A percentile compares a stretch with the other conserved stretches of the same genome.
Evolutionary conservation across 2,797 vertebrate species (phyloP).

Genomic region (Lepilemur ruficaudatus): DNA sequence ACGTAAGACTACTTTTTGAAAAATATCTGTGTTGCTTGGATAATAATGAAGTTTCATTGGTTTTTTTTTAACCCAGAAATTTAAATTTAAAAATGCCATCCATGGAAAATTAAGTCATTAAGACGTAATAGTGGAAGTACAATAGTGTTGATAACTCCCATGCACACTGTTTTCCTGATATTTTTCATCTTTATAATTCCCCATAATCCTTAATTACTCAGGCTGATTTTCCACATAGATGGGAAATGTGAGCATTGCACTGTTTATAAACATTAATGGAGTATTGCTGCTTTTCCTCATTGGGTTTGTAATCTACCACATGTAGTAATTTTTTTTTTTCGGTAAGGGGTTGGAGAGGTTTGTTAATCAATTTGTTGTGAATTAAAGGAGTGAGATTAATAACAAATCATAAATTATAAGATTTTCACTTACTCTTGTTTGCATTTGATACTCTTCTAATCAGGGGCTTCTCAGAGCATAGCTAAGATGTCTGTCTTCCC

Average conservation of each 20-base stretch:
- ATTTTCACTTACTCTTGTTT: constrained; percentile 29
- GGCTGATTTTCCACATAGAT: constrained; percentile 49
- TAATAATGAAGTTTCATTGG: neutral
- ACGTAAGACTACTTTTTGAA: constrained; percentile 74
- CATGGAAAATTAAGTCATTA: constrained; percentile 63
- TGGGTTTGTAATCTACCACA: constrained; percentile 34
- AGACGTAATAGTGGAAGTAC: constrained; percentile 33
- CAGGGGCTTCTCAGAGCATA: neutral
- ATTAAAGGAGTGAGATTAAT: constrained; percentile 58
- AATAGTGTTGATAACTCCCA: constrained; percentile 44
- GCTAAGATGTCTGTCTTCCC: neutral
- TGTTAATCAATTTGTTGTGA: constrained; percentile 56
- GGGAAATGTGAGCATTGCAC: constrained; percentile 33
- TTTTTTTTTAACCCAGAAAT: constrained; percentile 26
- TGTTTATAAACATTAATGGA: constrained; percentile 70
- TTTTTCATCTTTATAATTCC: constrained; percentile 65
- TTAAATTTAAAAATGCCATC: constrained; percentile 45
- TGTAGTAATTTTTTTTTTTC: constrained; percentile 30
- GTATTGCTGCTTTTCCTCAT: constrained; percentile 47
- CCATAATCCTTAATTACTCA: constrained; percentile 55
- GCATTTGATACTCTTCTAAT: neutral
- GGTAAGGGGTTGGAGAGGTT: neutral
- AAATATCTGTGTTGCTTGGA: constrained; percentile 43
- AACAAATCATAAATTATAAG: constrained; percentile 30
- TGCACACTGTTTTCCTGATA: constrained; percentile 10